phyloP scores from a whole-genome alignment of 2,888 invertebrate species.

The Galeopsomyia nigrocyanea region DNA sequence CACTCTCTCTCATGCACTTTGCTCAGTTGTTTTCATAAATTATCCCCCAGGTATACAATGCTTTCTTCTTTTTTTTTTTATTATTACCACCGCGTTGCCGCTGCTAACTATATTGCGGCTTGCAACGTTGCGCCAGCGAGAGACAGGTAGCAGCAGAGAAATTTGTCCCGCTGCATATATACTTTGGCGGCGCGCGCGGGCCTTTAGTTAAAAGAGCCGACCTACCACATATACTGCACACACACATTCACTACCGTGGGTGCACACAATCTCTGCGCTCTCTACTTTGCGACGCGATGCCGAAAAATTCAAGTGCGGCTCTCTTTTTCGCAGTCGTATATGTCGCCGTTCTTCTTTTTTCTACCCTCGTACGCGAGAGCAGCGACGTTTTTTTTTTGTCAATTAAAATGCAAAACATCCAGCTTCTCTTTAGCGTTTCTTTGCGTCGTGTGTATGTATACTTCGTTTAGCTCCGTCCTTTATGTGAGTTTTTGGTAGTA shows the following conservation, averaged over 20 bases:
- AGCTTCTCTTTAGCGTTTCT: too few relatives aligned
- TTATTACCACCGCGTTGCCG: background rate
- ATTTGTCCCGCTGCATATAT: constrained; percentile 11
- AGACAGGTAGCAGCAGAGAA: constrained; percentile 32
- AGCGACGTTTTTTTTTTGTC: too few relatives aligned
- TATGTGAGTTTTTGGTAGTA: too few relatives aligned
- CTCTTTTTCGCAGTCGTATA: too few relatives aligned
- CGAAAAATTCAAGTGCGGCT: constrained; percentile 7
- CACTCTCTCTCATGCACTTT: constrained; percentile 44
- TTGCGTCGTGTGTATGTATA: too few relatives aligned
- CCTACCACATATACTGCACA: constrained; percentile 17
- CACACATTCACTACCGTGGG: background rate
- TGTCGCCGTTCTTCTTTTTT: too few relatives aligned
- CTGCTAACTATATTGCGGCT: constrained; percentile 15
- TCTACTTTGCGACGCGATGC: constrained; percentile 11
- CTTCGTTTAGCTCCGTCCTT: too few relatives aligned
- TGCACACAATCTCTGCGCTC: background rate
- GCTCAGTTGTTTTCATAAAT: constrained; percentile 51
- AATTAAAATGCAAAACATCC: too few relatives aligned
- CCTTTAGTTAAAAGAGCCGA: constrained; percentile 16
- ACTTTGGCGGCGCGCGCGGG: constrained; percentile 11
- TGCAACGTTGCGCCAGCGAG: background rate
- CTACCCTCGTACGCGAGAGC: too few relatives aligned
- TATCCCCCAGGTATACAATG: constrained; percentile 39
- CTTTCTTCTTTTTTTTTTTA: constrained; percentile 8